Evolutionary conservation across 2,888 invertebrate species (phyloP).

Genomic region (Drosophila tanythrix): DNA sequence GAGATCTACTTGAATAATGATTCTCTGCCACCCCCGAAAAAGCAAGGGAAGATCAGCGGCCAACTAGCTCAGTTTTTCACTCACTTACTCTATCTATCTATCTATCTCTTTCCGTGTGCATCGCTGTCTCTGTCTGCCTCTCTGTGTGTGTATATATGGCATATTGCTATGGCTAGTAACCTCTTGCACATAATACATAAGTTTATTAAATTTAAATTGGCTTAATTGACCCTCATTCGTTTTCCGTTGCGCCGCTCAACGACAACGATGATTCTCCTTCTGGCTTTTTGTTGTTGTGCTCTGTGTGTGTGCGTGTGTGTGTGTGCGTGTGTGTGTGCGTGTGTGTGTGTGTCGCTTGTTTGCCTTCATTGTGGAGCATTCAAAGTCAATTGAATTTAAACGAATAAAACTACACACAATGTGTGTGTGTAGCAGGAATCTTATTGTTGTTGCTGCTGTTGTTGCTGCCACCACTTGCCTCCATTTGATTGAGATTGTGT

Average conservation of each 20-base stretch:
- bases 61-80: slow-evolving; percentile 4
- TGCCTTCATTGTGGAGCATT: slow-evolving; percentile 76
- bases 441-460: slow-evolving; percentile 41
- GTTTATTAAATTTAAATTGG: slow-evolving; percentile 86
- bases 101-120: background rate
- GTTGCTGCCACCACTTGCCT: slow-evolving; percentile 65
- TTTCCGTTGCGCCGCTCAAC: slow-evolving; percentile 69
- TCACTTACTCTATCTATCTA: background rate
- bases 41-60: background rate
- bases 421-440: slow-evolving; percentile 45
- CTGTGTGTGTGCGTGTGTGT: slow-evolving; percentile 9
- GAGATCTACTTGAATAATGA: slow-evolving; percentile 43
- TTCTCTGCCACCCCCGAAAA: slow-evolving; percentile 59
- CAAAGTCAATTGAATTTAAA: slow-evolving; percentile 80
- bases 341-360: slow-evolving; percentile 51
- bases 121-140: slow-evolving; percentile 19
- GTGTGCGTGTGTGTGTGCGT: slow-evolving; percentile 8
- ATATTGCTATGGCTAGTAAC: slow-evolving; percentile 75
- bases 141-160: slow-evolving; percentile 52
- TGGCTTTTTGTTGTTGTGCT: background rate
- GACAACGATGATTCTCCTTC: slow-evolving; percentile 43
- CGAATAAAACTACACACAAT: slow-evolving; percentile 76
- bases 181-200: slow-evolving; percentile 84
- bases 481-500: slow-evolving; percentile 70
- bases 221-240: slow-evolving; percentile 85